Evolutionary conservation across 2,113 vertebrate genomes (phyloP), one percentile per base, ranked within the genome.

Genomic region (Platichthys flesus): DNA sequence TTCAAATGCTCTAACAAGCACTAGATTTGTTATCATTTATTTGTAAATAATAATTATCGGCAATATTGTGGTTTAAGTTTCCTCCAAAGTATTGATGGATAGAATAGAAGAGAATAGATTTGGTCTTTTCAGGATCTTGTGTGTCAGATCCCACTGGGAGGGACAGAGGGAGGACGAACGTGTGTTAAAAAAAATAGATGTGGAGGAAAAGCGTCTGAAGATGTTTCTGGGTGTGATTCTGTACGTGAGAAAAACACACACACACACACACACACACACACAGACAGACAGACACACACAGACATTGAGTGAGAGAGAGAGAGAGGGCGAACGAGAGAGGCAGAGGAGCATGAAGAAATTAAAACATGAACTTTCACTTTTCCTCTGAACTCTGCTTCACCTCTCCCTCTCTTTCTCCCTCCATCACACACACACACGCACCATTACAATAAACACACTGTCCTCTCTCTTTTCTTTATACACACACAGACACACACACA

Each of bases 291-390:
- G 67, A 74, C 74, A 79, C 61, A 71, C 74, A 78, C 75, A 79
- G 56, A 71, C 77, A 74, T 52, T 52, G 52, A 52, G 20, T 37
- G 21, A 51, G 47, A 20, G 5, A 49, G 47, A 49, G 47, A 49
- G 47, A 18, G 47, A 18, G 47, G 2, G 47, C 0, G 47, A 18
- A 15, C 2, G 47, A 52, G 18, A 47, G 37, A 9, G 66, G 57
- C 81, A 86, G 74, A 84, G 70, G 76, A 82, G 88, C 85, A 87
- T 85, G 84, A 91, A 88, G 87, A 83, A 84, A 89, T 68, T 59
- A 87, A 87, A 86, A 83, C 81, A 88, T 74, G 89, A 90, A 88
- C 79, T 82, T 85, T 90, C 75, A 86, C 83, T 86, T 88, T 88
- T 81, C 74, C 55, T 68, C 60, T 92, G 88, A 92, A 90, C 91